These are phyloP conservation scores for Eupleurogrammus muticus DNA, from an alignment of 2,797 vertebrate species.

Conservation along the genomic window DNA sequence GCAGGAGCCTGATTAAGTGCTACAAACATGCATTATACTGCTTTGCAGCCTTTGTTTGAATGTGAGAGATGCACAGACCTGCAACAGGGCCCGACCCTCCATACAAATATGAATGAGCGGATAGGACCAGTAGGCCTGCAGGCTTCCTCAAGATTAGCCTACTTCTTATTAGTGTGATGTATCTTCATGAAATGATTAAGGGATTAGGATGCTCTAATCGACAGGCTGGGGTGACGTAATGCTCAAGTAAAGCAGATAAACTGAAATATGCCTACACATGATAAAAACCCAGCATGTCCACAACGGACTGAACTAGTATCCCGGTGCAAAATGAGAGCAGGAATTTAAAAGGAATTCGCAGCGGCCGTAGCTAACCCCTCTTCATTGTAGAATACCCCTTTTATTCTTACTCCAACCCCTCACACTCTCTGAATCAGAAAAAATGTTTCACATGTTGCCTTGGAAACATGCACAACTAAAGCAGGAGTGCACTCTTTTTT, in stretches of 20 bases:
- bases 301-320: background rate
- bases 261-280: background rate
- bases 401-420: slow-evolving; percentile 37
- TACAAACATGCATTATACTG: background rate
- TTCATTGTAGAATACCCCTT: slow-evolving; percentile 30
- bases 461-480: slow-evolving; percentile 51
- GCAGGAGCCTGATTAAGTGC: background rate
- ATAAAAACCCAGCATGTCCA: background rate
- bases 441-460: slow-evolving; percentile 47
- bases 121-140: background rate
- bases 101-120: background rate
- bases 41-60: background rate
- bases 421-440: slow-evolving; percentile 48
- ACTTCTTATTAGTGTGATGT: slow-evolving; percentile 40
- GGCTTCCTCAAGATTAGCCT: slow-evolving; percentile 47
- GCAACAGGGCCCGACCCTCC: no score
- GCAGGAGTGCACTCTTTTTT: background rate
- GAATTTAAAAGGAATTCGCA: slow-evolving; percentile 38
- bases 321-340: background rate
- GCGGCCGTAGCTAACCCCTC: slow-evolving; percentile 17
- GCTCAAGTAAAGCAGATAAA: background rate
- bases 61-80: background rate
- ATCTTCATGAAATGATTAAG: slow-evolving; percentile 61
- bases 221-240: background rate
- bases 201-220: slow-evolving; percentile 48